Evolutionary conservation across 2,797 vertebrate genomes (phyloP), one percentile per base, ranked within the genome.

Genomic region (Manis javanica): DNA sequence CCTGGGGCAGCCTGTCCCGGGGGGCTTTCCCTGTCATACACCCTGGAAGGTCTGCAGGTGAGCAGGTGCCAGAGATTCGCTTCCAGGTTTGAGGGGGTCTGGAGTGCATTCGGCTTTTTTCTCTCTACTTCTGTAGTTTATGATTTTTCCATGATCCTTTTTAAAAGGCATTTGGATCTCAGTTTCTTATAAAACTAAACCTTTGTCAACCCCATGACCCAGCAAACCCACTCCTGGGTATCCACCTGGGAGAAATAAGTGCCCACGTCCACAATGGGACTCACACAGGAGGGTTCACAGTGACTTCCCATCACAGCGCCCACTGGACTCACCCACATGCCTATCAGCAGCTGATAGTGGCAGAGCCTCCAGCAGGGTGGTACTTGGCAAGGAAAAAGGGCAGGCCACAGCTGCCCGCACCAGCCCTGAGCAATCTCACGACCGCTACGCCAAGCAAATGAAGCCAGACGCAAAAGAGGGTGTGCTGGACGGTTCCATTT

Each of bases 401-500:
- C 34, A 16, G 1, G 1, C 23, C 59, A 1, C 1, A 1, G 15
- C 0, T 4, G 7, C 0, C 1, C 0, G 3, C 14, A 0, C 21
- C 7, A 0, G 11, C 26, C 0, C 1, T 0, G 24, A 3, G 21
- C 37, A 9, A 10, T 2, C 55, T 7, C 3, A 0, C 24, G 21
- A 53, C 37, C 7, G 3, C 11, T 14, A 1, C 0, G 1, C 5
- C 1, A 29, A 8, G 15, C 0, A 0, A 15, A 81, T 31, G 51
- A 31, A 49, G 42, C 18, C n/a, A 39, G 86, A 24, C 15, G 0
- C 29, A 55, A 0, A 12, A 5, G 55, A 34, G 55, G 24, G 2
- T 0, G 3, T 6, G 9, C 13, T 1, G 1, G 0, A 0, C 0
- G 4, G 9, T 5, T 46, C 24, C 31, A 0, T 12, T 2, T 13